A percentile compares a stretch with the other conserved stretches of the same genome.
These are phyloP conservation scores for Drosophila peninsularis DNA, from an alignment of 2,888 invertebrate species.

Conservation along the genomic window DNA sequence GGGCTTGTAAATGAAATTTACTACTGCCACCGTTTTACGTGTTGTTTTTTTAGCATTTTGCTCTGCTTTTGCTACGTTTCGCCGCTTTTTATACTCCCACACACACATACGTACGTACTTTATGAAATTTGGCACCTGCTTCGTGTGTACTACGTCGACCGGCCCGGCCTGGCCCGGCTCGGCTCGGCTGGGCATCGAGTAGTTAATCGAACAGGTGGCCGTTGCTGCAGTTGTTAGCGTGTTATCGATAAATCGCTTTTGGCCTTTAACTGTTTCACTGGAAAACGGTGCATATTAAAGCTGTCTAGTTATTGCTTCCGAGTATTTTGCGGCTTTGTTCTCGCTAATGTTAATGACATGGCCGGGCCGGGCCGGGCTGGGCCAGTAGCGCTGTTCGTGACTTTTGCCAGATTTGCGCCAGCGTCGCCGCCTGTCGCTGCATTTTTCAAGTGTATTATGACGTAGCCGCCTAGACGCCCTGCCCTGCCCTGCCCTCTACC, in stretches of 20 bases:
- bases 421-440: constrained; percentile 58
- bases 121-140: constrained; percentile 64
- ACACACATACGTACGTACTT: constrained; percentile 8
- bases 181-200: constrained; percentile 60
- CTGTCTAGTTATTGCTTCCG: constrained; percentile 52
- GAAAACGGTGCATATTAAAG: constrained; percentile 44
- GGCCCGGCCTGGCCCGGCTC: constrained; percentile 57
- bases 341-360: constrained; percentile 66
- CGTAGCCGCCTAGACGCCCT: constrained; percentile 66
- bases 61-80: constrained; percentile 34
- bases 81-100: constrained; percentile 34
- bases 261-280: constrained; percentile 35
- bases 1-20: constrained; percentile 77
- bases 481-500: constrained; percentile 12
- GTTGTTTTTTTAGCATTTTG: constrained; percentile 37
- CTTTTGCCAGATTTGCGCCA: constrained; percentile 69
- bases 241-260: constrained; percentile 53
- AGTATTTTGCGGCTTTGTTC: constrained; percentile 59
- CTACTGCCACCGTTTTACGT: constrained; percentile 77
- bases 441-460: constrained; percentile 79
- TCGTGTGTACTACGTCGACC: constrained; percentile 22
- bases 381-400: constrained; percentile 60
- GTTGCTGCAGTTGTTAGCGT: constrained; percentile 27
- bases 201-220: constrained; percentile 73
- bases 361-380: constrained; percentile 41